Base-by-base conservation (phyloP, 2,113 vertebrate species). In the Mobula hypostoma region DNA sequence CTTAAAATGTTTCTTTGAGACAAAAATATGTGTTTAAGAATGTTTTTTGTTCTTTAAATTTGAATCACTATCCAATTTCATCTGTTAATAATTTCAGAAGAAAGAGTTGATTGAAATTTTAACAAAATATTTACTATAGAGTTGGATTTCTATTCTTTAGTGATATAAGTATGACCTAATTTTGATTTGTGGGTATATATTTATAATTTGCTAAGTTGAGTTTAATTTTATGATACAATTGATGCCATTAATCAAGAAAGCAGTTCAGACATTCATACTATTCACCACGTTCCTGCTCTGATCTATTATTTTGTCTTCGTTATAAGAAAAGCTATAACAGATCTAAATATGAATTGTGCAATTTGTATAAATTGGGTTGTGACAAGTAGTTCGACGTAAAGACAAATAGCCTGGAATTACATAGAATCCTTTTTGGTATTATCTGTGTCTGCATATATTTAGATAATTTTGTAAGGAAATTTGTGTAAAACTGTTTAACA, bases 191-290 rank as follows among this genome's bases (percentile, higher is more conserved):
- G 90, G n/a, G 27, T 40, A 72, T 40, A 48, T 93, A 74, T 36
- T 93, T 72, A 93, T 19, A 74, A 93, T 93, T 93, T 74, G 29
- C 85, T 66, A 66, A 93, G 48, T 93, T 93, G 90, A 74, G 68
- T 93, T 85, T 85, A 85, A 85, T 58, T 19, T 58, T 85, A 21
- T 93, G 90, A 68, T 93, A n/a, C 70, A 93, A 93, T 93, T 74
- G 36, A 19, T 70, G 36, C 72, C 68, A 93, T 93, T 93, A 93
- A 93, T 90, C 85, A 66, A 19, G 61, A 66, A 1, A 68, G n/a
- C 85, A 19, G 85, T 90, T 66, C 61, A 90, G 29, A 32, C 29
- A 90, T 29, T 90, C 85, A 90, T 19, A 7, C 29, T 32, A 63
- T 68, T 66, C 85, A 90, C 29, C n/a, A 7, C n/a, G 85, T 61